Evolutionary conservation across 1,140 invertebrate genomes (phyloP).

Genomic region (Drosophila sturtevanti): DNA sequence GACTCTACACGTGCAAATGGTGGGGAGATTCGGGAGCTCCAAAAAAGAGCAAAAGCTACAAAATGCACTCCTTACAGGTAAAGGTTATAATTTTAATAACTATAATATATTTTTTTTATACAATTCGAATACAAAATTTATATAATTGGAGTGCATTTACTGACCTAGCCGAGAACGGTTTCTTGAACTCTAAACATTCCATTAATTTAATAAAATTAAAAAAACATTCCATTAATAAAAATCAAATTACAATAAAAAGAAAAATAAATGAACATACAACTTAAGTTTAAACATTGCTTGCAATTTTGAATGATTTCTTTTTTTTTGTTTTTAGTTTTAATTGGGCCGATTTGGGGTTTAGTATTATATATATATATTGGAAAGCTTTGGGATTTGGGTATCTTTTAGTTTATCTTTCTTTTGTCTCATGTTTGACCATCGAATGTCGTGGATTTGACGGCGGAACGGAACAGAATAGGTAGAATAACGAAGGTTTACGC

Average conservation of each 20-base stretch:
- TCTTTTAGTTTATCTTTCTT: slow-evolving; percentile 31
- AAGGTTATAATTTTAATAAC: neutral
- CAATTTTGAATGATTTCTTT: slow-evolving; percentile 29
- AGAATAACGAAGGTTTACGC: slow-evolving; percentile 56
- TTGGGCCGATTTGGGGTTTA: slow-evolving; percentile 35
- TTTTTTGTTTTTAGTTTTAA: slow-evolving; percentile 30
- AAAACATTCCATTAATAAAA: slow-evolving; percentile 31
- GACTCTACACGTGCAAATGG: slow-evolving; percentile 51
- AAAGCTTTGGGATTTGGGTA: slow-evolving; percentile 30
- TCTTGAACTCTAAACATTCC: slow-evolving; percentile 29
- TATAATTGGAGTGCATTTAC: neutral
- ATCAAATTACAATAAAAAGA: slow-evolving; percentile 9
- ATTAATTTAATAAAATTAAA: slow-evolving; percentile 11
- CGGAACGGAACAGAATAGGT: slow-evolving; percentile 50
- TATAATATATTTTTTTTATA: neutral
- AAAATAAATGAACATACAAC: slow-evolving; percentile 27
- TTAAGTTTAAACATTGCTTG: slow-evolving; percentile 42
- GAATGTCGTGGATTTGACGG: slow-evolving; percentile 77
- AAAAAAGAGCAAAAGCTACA: slow-evolving; percentile 25
- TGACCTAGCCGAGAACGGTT: neutral
- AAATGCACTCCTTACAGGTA: slow-evolving; percentile 21
- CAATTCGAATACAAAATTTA: neutral
- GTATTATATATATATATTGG: slow-evolving; percentile 19
- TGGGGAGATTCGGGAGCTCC: neutral
- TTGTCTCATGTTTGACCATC: slow-evolving; percentile 70